These are phyloP conservation scores for Drepana falcataria DNA, from an alignment of 2,888 invertebrate genomes.

Conservation along the genomic window DNA sequence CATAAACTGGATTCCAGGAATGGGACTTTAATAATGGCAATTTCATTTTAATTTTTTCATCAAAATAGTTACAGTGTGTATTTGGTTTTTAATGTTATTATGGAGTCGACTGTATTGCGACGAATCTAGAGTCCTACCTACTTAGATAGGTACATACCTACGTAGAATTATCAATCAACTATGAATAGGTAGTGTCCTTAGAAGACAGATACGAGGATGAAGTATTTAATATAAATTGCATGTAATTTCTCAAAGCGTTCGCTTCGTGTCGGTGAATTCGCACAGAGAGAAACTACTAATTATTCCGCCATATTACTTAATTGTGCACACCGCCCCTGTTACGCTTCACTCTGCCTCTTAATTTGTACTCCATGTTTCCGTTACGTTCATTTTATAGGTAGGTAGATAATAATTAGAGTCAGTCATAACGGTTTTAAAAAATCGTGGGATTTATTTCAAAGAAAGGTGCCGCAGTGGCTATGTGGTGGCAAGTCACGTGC, in stretches of 20 bases:
- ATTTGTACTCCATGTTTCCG: constrained; percentile 25
- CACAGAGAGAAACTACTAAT: constrained; percentile 36
- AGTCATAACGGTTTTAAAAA: neutral
- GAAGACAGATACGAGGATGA: neutral
- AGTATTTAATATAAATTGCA: neutral
- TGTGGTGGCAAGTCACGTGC: too few species aligned
- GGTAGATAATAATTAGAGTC: neutral
- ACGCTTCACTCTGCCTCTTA: constrained; percentile 31
- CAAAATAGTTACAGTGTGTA: too few species aligned
- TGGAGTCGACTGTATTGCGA: too few species aligned
- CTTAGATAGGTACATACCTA: neutral
- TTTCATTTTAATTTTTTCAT: too few species aligned
- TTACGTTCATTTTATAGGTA: constrained; percentile 18
- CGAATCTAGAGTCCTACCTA: neutral
- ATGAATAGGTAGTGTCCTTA: neutral
- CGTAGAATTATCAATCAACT: neutral
- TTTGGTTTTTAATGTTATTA: too few species aligned
- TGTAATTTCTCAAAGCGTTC: constrained; percentile 18
- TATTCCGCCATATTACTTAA: constrained; percentile 64
- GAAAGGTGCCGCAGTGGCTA: too few species aligned
- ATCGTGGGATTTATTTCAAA: too few species aligned
- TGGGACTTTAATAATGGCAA: too few species aligned
- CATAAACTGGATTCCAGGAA: too few species aligned
- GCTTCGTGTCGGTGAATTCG: constrained; percentile 4
- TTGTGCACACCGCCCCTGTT: constrained; percentile 35